Evolutionary conservation across 1,140 invertebrate species (phyloP), one percentile per base, ranked within the genome.

Genomic region (Orussus abietinus): DNA sequence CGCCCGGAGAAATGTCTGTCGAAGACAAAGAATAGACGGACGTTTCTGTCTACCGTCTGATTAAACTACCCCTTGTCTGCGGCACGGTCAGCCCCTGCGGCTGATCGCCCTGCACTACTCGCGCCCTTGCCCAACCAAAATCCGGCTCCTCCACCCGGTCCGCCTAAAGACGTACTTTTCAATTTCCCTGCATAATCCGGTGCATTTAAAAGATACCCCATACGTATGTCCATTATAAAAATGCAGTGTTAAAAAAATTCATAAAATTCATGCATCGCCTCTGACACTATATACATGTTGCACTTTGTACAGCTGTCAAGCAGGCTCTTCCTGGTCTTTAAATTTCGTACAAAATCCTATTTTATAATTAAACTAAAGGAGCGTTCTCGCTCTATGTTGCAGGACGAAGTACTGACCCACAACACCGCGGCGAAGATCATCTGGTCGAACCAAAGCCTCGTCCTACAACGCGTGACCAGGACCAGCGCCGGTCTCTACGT

Each of bases 351-450:
- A 15, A 38, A 38, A 31, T 40, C 22, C 34, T 28, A 35, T n/a
- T n/a, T n/a, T n/a, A n/a, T n/a, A n/a, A n/a, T n/a, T n/a, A n/a
- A n/a, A n/a, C n/a, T n/a, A n/a, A n/a, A n/a, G n/a, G n/a, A n/a
- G n/a, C n/a, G n/a, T n/a, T n/a, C 32, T 51, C 45, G 51, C 51
- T 57, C 33, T 59, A 35, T 57, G 38, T 67, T 69, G 9, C 69
- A 81, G 80, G 76, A 74, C 15, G 63, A 70, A 28, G 59, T 78
- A 38, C 52, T 84, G 40, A 74, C 75, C 38, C 80, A 83, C 49
- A 83, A 82, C 60, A 74, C 76, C 20, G 76, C 78, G n/a, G 76
- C 77, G 6, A 77, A 81, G 38, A 74, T 82, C 33, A 82, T 84
- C 48, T 72, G 80, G 51, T 80, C 78, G 44, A 81, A 82, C 65